Evolutionary conservation across 2,888 invertebrate species (phyloP).

Genomic region (Eupithecia vulgata): DNA sequence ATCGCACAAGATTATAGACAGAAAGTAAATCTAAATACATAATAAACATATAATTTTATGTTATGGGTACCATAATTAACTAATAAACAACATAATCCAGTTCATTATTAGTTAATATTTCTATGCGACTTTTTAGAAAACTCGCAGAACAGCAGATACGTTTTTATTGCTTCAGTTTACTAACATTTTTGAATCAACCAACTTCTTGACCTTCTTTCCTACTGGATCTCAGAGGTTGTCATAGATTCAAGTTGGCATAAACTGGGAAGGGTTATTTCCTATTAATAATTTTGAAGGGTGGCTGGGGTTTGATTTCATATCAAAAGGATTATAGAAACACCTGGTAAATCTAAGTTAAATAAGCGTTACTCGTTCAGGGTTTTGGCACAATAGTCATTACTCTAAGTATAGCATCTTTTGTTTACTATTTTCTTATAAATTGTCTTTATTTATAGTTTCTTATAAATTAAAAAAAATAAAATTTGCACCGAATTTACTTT

Average conservation of each 20-base stretch:
- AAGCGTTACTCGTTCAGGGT: neutral
- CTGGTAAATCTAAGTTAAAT: neutral
- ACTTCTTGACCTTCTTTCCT: neutral
- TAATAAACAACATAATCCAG: too few species aligned
- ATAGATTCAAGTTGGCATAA: neutral
- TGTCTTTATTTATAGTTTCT: neutral
- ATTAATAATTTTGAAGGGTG: neutral
- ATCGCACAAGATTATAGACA: neutral
- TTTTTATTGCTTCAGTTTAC: neutral
- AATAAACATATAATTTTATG: too few species aligned
- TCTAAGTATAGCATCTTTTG: too few species aligned
- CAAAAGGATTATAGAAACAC: neutral
- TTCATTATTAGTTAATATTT: neutral
- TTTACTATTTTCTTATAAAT: neutral
- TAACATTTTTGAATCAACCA: neutral
- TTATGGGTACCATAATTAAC: too few species aligned
- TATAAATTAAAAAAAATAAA: neutral
- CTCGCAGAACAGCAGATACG: neutral
- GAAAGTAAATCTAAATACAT: neutral
- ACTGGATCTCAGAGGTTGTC: neutral
- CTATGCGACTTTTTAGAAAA: neutral
- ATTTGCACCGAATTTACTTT: neutral
- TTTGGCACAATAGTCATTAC: neutral
- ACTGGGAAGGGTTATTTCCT: neutral
- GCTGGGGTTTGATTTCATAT: neutral